phyloP scores from a whole-genome alignment of 2,888 invertebrate genomes.

The Zaprionus bogoriensis region DNA sequence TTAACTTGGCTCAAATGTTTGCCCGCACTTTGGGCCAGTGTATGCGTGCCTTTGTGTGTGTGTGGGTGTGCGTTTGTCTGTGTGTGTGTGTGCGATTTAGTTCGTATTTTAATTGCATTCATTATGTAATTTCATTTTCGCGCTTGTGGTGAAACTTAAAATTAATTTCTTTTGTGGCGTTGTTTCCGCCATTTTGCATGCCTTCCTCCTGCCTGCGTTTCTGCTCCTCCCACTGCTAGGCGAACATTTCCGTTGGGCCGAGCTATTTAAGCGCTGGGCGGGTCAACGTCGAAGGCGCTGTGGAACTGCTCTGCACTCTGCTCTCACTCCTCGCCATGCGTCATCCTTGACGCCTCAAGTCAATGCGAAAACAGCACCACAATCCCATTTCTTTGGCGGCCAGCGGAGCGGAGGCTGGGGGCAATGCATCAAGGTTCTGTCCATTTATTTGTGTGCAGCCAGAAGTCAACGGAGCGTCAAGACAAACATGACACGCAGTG shows the following conservation, averaged over 20 bases:
- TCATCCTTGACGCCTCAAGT: constrained; percentile 35
- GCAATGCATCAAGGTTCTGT: constrained; percentile 52
- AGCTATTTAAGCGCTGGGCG: constrained; percentile 28
- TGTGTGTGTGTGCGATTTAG: constrained; percentile 34
- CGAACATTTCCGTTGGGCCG: constrained; percentile 49
- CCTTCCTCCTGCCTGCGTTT: background rate
- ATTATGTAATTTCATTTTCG: constrained; percentile 77
- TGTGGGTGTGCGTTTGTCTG: constrained; percentile 8
- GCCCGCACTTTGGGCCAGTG: constrained; percentile 21
- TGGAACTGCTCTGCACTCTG: background rate
- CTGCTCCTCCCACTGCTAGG: constrained; percentile 1
- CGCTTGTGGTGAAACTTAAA: constrained; percentile 71
- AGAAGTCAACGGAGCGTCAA: constrained; percentile 76
- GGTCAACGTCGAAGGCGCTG: background rate
- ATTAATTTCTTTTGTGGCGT: constrained; percentile 72
- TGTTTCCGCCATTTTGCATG: constrained; percentile 68
- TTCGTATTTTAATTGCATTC: constrained; percentile 76
- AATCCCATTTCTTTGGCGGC: background rate
- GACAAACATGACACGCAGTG: constrained; percentile 67
- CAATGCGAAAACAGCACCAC: background rate
- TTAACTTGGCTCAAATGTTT: constrained; percentile 65
- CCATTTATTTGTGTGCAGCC: constrained; percentile 63
- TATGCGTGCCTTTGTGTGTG: constrained; percentile 14
- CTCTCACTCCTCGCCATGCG: constrained; percentile 42
- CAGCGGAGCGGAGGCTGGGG: background rate